Conservation (phyloP, 35 echinoderm and acorn worm species). For the Anneissia japonica region DNA sequence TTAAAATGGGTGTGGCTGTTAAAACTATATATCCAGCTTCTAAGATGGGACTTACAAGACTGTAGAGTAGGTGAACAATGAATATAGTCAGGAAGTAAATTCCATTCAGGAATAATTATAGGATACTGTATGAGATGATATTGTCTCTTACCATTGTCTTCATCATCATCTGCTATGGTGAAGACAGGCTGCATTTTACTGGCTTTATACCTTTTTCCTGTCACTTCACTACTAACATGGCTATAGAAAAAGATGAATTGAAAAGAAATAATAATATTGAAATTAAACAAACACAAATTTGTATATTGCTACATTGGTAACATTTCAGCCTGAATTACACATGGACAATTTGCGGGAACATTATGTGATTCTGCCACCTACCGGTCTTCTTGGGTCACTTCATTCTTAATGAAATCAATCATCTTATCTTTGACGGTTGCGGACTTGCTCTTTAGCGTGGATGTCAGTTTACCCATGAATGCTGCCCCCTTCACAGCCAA, state of each 20-base stretch:
- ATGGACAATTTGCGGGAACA: too few species aligned
- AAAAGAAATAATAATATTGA: neutral
- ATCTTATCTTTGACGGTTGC: slow-evolving; percentile 80
- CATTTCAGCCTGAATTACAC: neutral
- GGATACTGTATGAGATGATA: too few species aligned
- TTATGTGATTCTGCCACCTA: slow-evolving; percentile 38
- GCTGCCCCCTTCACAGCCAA: slow-evolving; percentile 74
- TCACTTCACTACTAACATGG: slow-evolving; percentile 70
- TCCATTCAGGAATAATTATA: too few species aligned
- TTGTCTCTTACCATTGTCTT: slow-evolving; percentile 62
- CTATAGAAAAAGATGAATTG: neutral
- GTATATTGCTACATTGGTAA: neutral
- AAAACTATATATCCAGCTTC: too few species aligned
- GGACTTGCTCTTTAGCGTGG: slow-evolving; percentile 74
- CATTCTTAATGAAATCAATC: slow-evolving; percentile 97
- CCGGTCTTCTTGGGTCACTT: slow-evolving; percentile 67
- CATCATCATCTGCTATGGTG: slow-evolving; percentile 87
- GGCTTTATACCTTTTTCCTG: slow-evolving; percentile 72
- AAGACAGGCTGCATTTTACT: slow-evolving; percentile 65
- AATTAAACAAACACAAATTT: neutral
- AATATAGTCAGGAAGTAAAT: too few species aligned
- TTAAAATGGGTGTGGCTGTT: too few species aligned
- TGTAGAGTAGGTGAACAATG: too few species aligned
- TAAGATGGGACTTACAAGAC: too few species aligned
- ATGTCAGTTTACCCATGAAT: slow-evolving; percentile 74